A percentile compares a stretch with the other conserved stretches of the same genome.
These are phyloP conservation scores for Epizoanthus scotinus DNA, from an alignment of 92 coral and sea anemone genomes.

Conservation along the genomic window DNA sequence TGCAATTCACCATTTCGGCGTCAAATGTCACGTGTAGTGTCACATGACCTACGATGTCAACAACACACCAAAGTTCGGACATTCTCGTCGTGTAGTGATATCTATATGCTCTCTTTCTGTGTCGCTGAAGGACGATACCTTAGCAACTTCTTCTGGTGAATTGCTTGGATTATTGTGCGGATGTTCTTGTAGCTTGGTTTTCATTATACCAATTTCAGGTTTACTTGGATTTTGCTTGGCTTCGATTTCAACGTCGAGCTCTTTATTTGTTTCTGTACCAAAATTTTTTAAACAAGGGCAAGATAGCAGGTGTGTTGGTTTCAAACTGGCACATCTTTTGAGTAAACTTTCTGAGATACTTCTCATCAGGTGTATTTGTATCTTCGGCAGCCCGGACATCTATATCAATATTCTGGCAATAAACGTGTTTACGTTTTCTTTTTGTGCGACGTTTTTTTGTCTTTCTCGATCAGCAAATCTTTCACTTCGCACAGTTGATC, in stretches of 20 bases:
- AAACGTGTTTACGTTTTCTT: conserved; percentile 50
- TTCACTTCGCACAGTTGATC: conserved; percentile 54
- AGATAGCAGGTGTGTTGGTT: conserved; percentile 58
- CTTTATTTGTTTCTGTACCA: conserved; percentile 23
- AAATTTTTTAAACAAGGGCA: conserved; percentile 54
- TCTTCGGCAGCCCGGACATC: conserved; percentile 61
- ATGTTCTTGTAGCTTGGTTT: conserved; percentile 31
- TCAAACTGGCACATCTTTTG: conserved; percentile 52
- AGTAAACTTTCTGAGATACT: conserved; percentile 53
- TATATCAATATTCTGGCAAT: conserved; percentile 57
- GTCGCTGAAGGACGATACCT: conserved; percentile 59
- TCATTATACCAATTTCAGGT: conserved; percentile 42
- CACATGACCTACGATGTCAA: too few species aligned
- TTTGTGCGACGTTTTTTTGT: conserved; percentile 51
- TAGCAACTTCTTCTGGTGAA: conserved; percentile 39
- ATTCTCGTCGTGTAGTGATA: too few species aligned
- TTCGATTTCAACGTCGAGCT: too few species aligned
- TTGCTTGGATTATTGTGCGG: conserved; percentile 38
- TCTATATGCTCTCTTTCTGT: conserved; percentile 54
- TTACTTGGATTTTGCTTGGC: too few species aligned
- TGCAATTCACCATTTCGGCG: too few species aligned
- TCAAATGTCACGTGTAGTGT: too few species aligned
- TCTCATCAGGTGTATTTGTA: conserved; percentile 47
- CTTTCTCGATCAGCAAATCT: conserved; percentile 57
- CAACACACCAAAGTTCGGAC: too few species aligned